Conservation (phyloP, 2,797 vertebrate species). For the Chloroceryle amazona region DNA sequence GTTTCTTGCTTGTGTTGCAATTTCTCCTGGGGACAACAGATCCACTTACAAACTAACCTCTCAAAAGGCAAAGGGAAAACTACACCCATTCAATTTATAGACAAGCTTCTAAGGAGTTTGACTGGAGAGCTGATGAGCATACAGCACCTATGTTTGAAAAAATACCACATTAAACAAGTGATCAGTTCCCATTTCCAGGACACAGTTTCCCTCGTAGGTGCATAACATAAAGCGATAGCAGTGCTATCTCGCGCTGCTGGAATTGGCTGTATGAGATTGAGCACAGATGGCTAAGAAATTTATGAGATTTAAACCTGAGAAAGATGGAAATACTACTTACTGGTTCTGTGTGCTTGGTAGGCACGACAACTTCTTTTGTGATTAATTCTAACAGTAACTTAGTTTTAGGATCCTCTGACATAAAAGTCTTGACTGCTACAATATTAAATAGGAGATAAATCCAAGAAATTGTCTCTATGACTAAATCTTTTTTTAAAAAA, state of each 20-base stretch:
- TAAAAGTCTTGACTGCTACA: not conserved
- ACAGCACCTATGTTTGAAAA: not conserved
- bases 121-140: not conserved
- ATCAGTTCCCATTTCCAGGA: not conserved
- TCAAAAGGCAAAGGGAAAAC: not conserved
- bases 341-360: not conserved
- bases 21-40: not conserved
- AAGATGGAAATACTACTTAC: not conserved
- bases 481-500: slow-evolving; percentile 25
- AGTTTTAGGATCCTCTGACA: slow-evolving; percentile 42
- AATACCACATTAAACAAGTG: not conserved
- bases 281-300: not conserved
- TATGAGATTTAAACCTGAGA: not conserved
- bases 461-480: not conserved
- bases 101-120: not conserved
- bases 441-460: slow-evolving; percentile 56
- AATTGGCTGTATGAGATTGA: not conserved
- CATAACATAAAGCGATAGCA: not conserved
- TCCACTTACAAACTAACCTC: not conserved
- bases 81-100: not conserved
- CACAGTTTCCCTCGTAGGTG: not conserved
- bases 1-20: not conserved
- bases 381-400: slow-evolving; percentile 56
- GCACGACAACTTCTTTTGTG: slow-evolving; percentile 3
- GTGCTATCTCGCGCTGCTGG: not conserved